A percentile compares a stretch with the other conserved stretches of the same genome.
phyloP scores from a whole-genome alignment of 2,113 vertebrate genomes.

The Porphyrio hochstetteri region DNA sequence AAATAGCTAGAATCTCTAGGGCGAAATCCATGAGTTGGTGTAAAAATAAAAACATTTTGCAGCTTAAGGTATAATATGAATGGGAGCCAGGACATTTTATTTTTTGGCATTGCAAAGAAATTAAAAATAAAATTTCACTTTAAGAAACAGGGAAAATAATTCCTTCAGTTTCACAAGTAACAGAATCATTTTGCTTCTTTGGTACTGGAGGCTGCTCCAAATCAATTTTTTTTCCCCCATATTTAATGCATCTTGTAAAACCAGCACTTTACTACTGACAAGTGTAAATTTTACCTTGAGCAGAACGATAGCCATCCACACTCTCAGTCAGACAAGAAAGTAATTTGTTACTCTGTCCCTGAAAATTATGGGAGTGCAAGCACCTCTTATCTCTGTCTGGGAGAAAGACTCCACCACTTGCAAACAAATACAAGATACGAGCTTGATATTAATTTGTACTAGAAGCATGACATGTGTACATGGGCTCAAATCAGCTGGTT shows the following conservation, averaged over 20 bases:
- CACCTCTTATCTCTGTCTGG: not conserved
- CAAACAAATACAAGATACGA: not conserved
- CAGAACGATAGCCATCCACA: not conserved
- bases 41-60: not conserved
- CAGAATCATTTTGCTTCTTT: not conserved
- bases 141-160: not conserved
- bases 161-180: not conserved
- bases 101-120: not conserved
- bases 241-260: not conserved
- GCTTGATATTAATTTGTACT: not conserved
- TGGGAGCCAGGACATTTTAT: not conserved
- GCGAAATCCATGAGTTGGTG: not conserved
- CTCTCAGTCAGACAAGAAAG: not conserved
- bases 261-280: not conserved
- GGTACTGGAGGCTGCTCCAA: not conserved
- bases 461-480: not conserved
- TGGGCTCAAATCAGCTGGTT: not conserved
- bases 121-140: not conserved
- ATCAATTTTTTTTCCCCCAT: not conserved
- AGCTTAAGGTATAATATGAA: not conserved
- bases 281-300: not conserved
- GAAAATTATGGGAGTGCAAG: not conserved
- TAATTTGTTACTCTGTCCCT: not conserved
- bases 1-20: not conserved
- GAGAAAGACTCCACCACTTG: not conserved